phyloP scores from a whole-genome alignment of 1,140 invertebrate genomes.

The Sminthurinus signatus region DNA sequence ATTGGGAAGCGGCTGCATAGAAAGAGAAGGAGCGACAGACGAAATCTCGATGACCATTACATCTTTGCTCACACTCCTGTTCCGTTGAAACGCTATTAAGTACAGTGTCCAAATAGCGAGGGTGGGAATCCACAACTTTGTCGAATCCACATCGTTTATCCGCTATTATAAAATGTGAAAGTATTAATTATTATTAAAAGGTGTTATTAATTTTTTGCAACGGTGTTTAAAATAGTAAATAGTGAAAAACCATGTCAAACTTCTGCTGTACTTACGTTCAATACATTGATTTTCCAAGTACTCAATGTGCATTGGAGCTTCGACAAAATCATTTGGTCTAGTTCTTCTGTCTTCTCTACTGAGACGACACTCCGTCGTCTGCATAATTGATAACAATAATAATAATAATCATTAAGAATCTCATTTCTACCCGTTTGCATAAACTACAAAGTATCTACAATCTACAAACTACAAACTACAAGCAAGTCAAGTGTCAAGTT shows the following conservation, averaged over 20 bases:
- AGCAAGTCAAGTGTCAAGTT: no score
- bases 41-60: conserved; percentile 47
- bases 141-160: conserved; percentile 44
- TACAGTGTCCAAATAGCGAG: conserved; percentile 48
- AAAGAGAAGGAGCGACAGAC: conserved; percentile 49
- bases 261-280: conserved; percentile 44
- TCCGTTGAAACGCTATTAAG: conserved; percentile 45
- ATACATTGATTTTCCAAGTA: conserved; percentile 53
- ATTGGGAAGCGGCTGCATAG: conserved; percentile 48
- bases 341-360: conserved; percentile 48
- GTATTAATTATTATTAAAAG: no score
- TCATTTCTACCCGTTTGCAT: no score
- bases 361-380: conserved; percentile 48
- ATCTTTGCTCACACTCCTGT: conserved; percentile 46
- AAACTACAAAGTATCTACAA: no score
- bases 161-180: conserved; percentile 27
- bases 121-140: conserved; percentile 45
- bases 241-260: no score
- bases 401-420: no score
- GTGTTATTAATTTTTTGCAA: neutral
- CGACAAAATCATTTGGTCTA: conserved; percentile 45
- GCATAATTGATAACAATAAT: no score
- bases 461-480: no score
- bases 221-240: no score
- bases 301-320: conserved; percentile 47